A percentile compares a stretch with the other conserved stretches of the same genome.
These are phyloP conservation scores for Drosophila ustulata DNA, from an alignment of 2,888 invertebrate genomes.

Conservation along the genomic window DNA sequence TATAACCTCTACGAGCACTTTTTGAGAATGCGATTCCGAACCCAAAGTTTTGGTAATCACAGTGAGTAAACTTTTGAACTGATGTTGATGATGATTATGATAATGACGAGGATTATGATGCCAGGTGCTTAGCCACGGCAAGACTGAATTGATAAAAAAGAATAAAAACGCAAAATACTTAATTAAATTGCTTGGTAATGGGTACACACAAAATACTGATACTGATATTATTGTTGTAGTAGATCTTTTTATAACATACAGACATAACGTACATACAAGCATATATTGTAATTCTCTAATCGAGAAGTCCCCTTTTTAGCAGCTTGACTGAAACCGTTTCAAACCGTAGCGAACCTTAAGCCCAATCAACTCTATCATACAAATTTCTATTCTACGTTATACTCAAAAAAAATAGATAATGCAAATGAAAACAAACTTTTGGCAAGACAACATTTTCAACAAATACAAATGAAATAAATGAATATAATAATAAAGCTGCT, in stretches of 20 bases:
- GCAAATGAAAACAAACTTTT: constrained; percentile 43
- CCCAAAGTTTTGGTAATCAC: constrained; percentile 63
- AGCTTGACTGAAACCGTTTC: constrained; percentile 64
- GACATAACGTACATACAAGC: constrained; percentile 32
- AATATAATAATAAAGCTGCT: constrained; percentile 43
- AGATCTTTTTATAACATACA: constrained; percentile 68
- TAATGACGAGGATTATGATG: constrained; percentile 48
- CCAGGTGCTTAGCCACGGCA: constrained; percentile 60
- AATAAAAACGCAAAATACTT: constrained; percentile 36
- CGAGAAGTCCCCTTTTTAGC: constrained; percentile 49
- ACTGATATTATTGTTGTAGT: constrained; percentile 80
- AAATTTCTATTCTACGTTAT: constrained; percentile 76
- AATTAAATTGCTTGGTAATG: constrained; percentile 66
- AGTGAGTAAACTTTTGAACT: constrained; percentile 54
- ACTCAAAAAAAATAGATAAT: constrained; percentile 56
- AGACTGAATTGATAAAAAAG: constrained; percentile 69
- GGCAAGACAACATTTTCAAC: constrained; percentile 54
- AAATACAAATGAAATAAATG: constrained; percentile 55
- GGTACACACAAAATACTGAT: constrained; percentile 65
- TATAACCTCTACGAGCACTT: constrained; percentile 58
- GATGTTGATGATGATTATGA: constrained; percentile 47
- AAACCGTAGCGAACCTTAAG: constrained; percentile 31
- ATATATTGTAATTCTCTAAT: constrained; percentile 42
- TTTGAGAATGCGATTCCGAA: constrained; percentile 50
- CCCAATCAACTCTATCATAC: constrained; percentile 68